Percentiles rank a stretch among this genome's conserved stretches.
These are phyloP conservation scores for Zophobas atratus DNA, from an alignment of 1,140 invertebrate genomes.

Conservation along the genomic window DNA sequence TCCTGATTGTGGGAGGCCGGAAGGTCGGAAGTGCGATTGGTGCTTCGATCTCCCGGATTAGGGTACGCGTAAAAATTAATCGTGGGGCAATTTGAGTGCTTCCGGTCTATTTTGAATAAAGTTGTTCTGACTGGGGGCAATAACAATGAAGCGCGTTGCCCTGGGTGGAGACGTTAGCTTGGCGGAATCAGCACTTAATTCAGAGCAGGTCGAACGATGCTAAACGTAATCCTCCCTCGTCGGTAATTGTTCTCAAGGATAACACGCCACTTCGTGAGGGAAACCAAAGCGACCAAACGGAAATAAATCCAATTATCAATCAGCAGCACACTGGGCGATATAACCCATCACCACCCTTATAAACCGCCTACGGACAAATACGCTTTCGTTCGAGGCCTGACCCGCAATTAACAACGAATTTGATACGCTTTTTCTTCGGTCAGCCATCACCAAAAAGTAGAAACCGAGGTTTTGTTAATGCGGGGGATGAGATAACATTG, in stretches of 20 bases:
- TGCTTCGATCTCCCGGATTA: slow-evolving; percentile 19
- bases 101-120: slow-evolving; percentile 36
- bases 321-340: slow-evolving; percentile 39
- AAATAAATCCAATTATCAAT: slow-evolving; percentile 52
- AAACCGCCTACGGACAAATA: slow-evolving; percentile 16
- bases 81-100: slow-evolving; percentile 22
- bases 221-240: slow-evolving; percentile 42
- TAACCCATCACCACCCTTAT: slow-evolving; percentile 34
- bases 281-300: slow-evolving; percentile 46
- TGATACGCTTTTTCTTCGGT: neutral
- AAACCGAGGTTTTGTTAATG: neutral
- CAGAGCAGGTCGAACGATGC: slow-evolving; percentile 44
- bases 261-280: slow-evolving; percentile 30
- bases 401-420: slow-evolving; percentile 22
- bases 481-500: neutral
- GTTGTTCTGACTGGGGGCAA: slow-evolving; percentile 29
- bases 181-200: slow-evolving; percentile 49
- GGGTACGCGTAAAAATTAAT: slow-evolving; percentile 33
- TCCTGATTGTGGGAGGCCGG: slow-evolving; percentile 6
- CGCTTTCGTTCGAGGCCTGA: neutral
- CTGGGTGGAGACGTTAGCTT: slow-evolving; percentile 36
- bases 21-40: slow-evolving; percentile 29
- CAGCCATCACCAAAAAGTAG: neutral
- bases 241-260: slow-evolving; percentile 46
- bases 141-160: slow-evolving; percentile 33